Evolutionary conservation across 2,113 vertebrate genomes (phyloP), one percentile per base, ranked within the genome.

Genomic region (Sminthopsis crassicaudata): DNA sequence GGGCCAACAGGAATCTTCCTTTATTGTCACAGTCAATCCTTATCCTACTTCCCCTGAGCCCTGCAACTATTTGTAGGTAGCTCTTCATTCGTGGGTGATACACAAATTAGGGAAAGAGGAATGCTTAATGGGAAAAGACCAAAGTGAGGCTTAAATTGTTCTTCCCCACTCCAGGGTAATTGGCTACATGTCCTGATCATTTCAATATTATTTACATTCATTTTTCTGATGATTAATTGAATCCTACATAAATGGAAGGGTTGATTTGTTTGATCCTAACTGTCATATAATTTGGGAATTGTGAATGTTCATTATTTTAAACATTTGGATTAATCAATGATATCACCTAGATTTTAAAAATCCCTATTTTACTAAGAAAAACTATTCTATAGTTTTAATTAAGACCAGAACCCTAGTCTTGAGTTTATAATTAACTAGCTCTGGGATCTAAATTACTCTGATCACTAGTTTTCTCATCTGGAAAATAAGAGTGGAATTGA

Each of bases 81-180:
- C 90, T 96, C 95, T 90, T 96, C 96, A 95, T 97, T 96, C 54
- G 92, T 94, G 54, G 97, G 95, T 95, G 95, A 90, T 94, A 94
- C 95, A 95, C 95, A 94, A 60, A 97, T 97, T 60, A 36, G 27
- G 11, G 30, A 23, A 60, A 25, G 55, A 60, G 96, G 97, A 96
- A 97, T 84, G 30, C 52, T 84, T 94, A 96, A 97, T 97, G 95
- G 95, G 54, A 94, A 92, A 92, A 97, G 92, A 84, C 42, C 96
- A 97, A 92, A 95, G 94, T 42, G 46, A 84, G 76, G 92, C 53
- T 89, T 46, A 84, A 91, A 57, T 90, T 55, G 90, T 89, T 91
- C 92, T 2, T 90, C 90, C 92, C 50, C 16, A 23, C 50, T 11
- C 89, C 94, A 92, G 91, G 92, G 30, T 57, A 93, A 91, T 12